Evolutionary conservation across 1,140 invertebrate species (phyloP), one percentile per base, ranked within the genome.

Genomic region (Drosophila auraria): DNA sequence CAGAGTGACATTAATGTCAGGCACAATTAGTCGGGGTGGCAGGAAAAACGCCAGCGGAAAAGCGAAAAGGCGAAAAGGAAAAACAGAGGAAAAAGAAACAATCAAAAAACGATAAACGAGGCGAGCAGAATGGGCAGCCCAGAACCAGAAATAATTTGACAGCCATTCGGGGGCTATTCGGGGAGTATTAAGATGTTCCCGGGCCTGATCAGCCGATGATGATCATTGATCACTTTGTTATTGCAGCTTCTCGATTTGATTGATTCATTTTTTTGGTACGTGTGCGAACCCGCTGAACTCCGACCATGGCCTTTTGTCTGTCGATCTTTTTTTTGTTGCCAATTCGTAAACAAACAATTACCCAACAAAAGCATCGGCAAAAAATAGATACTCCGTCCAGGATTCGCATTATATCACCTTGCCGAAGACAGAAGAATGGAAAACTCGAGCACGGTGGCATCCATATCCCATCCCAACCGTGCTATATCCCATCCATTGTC

Each of bases 331-430:
- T 76, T 83, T 63, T 87, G 83, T 87, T 75, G 54, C 81, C 72
- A 84, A 84, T 72, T 87, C 69, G 74, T 90, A 89, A 90, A 89
- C 84, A 89, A 89, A 89, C 84, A 89, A 89, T 89, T 89, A 89
- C 71, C 66, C 66, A 90, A 89, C 78, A 90, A 84, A 87, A 87
- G 83, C 76, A 71, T 40, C 63, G 40, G 66, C 78, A 74, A 71
- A 58, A 75, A 40, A 50, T 51, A 53, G 66, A 73, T 60, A 72
- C 51, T 51, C 51, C 68, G 15, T 25, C 70, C 56, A 66, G 61
- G 62, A 66, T 45, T 51, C 69, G 77, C 77, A 62, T 80, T 80
- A 80, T 69, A 89, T 38, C 84, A 89, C 84, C 84, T 89, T 86
- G 51, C 64, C 54, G 65, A 76, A 79, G 51, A 57, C n/a, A n/a